phyloP scores from a whole-genome alignment of 64 coral and sea anemone species.

The Pocillopora damicornis region DNA sequence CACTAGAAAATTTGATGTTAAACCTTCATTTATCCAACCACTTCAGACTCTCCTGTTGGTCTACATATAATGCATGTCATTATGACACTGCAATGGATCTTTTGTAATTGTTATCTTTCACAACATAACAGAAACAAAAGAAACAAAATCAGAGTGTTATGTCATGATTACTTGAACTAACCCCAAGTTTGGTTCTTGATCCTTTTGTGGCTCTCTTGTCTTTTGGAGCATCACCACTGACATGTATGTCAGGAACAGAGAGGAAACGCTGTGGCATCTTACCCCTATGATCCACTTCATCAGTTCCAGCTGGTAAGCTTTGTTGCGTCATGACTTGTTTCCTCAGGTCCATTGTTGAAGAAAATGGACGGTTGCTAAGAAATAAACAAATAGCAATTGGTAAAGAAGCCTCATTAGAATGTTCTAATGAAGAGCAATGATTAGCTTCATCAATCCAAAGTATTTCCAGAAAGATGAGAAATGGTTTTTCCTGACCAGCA shows the following conservation, averaged over 20 bases:
- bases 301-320: constrained; percentile 12
- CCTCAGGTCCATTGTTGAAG: constrained; percentile 24
- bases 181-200: constrained; percentile 54
- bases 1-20: too few species aligned
- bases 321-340: constrained; percentile 4
- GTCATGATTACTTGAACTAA: neutral
- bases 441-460: too few species aligned
- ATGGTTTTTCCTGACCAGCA: too few species aligned
- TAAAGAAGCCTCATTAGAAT: neutral
- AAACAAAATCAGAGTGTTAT: too few species aligned
- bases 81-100: too few species aligned
- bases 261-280: constrained; percentile 6
- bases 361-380: constrained; percentile 9
- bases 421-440: neutral
- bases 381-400: neutral
- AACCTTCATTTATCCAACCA: too few species aligned
- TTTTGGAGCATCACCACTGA: neutral
- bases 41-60: too few species aligned
- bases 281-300: neutral
- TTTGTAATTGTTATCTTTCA: too few species aligned
- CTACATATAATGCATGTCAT: too few species aligned
- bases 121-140: too few species aligned
- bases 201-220: neutral
- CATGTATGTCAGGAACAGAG: constrained; percentile 24
- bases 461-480: too few species aligned